phyloP scores from a whole-genome alignment of 2,797 vertebrate species.

The Ctenopoma kingsleyae region DNA sequence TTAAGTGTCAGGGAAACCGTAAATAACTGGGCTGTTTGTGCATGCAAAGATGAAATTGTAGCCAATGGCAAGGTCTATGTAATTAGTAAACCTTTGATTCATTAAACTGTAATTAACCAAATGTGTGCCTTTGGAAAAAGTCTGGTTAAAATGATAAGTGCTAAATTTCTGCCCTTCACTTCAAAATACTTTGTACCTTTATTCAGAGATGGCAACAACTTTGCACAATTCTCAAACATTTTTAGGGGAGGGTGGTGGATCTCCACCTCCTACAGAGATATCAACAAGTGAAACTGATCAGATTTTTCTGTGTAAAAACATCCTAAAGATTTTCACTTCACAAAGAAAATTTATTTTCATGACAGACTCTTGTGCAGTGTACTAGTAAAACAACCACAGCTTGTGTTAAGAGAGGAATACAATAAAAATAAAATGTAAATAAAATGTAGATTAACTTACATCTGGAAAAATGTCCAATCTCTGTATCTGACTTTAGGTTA shows the following conservation, averaged over 20 bases:
- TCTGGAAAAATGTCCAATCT: no score
- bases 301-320: slow-evolving; percentile 9
- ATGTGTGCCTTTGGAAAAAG: slow-evolving; percentile 40
- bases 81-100: slow-evolving; percentile 38
- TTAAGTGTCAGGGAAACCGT: slow-evolving; percentile 22
- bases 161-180: slow-evolving; percentile 24
- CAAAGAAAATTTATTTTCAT: no score
- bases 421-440: no score
- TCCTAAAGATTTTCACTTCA: slow-evolving; percentile 1
- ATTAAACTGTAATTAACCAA: slow-evolving; percentile 61
- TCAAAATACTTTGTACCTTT: slow-evolving; percentile 13
- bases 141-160: slow-evolving; percentile 19
- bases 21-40: slow-evolving; percentile 42
- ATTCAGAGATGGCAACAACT: slow-evolving; percentile 7
- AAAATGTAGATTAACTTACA: no score
- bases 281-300: no score
- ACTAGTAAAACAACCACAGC: no score
- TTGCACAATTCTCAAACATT: neutral
- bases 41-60: slow-evolving; percentile 34
- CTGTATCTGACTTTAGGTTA: slow-evolving; percentile 2
- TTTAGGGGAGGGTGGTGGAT: neutral
- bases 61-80: slow-evolving; percentile 56
- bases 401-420: no score
- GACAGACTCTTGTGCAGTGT: no score
- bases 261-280: neutral